Base-by-base conservation (phyloP, 2,797 vertebrate species). In the Coendou prehensilis region DNA sequence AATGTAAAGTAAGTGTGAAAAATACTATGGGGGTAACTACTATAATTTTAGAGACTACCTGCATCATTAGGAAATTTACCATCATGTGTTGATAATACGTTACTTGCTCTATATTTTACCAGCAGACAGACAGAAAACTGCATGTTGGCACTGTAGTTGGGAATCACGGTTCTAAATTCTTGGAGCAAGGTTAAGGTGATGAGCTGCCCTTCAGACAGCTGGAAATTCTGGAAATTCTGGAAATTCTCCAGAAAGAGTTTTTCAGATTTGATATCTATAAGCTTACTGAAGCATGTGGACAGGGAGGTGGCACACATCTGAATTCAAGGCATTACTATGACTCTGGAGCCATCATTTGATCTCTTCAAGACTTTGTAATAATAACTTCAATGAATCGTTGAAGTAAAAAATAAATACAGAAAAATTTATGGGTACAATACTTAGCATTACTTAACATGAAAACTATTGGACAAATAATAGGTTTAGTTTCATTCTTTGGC, bases 271-370 rank as follows among this genome's bases (percentile, higher is more conserved):
- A 37, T 69, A 69, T 69, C 33, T 69, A 69, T 84, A 14, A 83
- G 18, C 30, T 61, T 63, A 57, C 22, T 56, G n/a, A 92, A 91
- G n/a, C 37, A 23, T 54, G 6, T 90, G 6, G 50, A 3, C 33
- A 95, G 18, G 71, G 15, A 41, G 54, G 52, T 79, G 6, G 91
- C 50, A 97, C 54, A 94, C 50, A 83, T 22, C 47, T 33, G n/a
- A 67, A 57, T 81, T 93, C 30, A 76, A 67, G 30, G 33, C 33
- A n/a, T 67, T 69, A 76, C 63, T 84, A 30, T 95, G 47, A 28
- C 33, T 76, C 14, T 73, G 69, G 2, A 73, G 23, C 9, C 20
- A 69, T 69, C 64, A 69, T 69, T 69, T 69, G 2, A 37, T 69
- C 17, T n/a, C 15, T n/a, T 15, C 64, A 69, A 69, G 14, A 18